Evolutionary conservation across 2,797 vertebrate genomes (phyloP).

Genomic region (Macrochelys suwanniensis): DNA sequence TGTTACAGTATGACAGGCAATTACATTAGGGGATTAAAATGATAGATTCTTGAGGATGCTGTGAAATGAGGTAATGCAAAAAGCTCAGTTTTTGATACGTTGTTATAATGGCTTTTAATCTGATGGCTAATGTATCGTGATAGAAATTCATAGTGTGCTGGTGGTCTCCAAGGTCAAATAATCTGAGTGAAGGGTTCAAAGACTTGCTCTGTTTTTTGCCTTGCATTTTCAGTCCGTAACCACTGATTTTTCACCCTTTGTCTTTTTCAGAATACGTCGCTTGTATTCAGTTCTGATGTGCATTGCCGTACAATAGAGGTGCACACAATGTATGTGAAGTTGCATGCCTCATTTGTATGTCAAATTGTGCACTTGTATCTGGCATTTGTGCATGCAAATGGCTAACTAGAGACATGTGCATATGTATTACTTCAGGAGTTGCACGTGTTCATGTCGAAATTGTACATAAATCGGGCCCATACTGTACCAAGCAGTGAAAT

Average conservation of each 20-base stretch:
- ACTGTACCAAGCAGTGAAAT: fast-evolving
- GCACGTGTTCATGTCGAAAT: fast-evolving
- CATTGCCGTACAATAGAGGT: neutral
- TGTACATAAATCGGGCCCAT: neutral
- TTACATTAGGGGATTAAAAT: neutral
- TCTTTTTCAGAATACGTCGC: fast-evolving
- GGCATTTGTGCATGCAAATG: neutral
- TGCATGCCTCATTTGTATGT: neutral
- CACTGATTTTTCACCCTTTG: neutral
- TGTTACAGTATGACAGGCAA: neutral
- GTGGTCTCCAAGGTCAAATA: neutral
- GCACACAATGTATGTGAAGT: too few relatives aligned
- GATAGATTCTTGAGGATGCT: neutral
- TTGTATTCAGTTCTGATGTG: neutral
- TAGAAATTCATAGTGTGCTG: neutral
- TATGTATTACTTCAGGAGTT: fast-evolving
- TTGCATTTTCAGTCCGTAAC: neutral
- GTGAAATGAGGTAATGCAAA: neutral
- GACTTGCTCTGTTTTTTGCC: neutral
- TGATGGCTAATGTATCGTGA: neutral
- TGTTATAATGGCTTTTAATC: neutral
- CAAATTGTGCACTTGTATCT: neutral
- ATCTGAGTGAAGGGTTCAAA: neutral
- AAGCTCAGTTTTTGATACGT: fast-evolving
- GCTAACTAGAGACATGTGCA: neutral